A percentile compares a stretch with the other conserved stretches of the same genome.
These are phyloP conservation scores for Andrena fulva DNA, from an alignment of 2,888 invertebrate genomes.

Conservation along the genomic window DNA sequence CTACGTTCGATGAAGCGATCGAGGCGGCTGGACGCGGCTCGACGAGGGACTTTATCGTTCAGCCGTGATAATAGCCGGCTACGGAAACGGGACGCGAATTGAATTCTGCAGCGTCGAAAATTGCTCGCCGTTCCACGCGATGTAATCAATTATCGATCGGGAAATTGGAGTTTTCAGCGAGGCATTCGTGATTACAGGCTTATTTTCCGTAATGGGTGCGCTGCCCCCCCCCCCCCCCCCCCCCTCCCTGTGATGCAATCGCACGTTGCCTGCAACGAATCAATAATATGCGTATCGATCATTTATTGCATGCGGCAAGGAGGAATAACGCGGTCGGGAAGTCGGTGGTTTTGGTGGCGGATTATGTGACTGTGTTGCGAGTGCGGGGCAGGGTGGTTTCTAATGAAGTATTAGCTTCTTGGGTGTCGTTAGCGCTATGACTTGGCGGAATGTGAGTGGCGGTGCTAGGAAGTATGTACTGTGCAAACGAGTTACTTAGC, in stretches of 20 bases:
- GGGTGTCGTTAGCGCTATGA: too few relatives aligned
- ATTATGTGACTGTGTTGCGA: too few relatives aligned
- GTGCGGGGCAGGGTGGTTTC: too few relatives aligned
- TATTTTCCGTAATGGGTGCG: conserved; percentile 21
- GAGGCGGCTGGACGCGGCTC: conserved; percentile 15
- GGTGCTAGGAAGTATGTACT: too few relatives aligned
- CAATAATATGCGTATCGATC: conserved; percentile 71
- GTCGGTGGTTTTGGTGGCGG: neutral
- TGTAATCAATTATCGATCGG: conserved; percentile 71
- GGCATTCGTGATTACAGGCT: conserved; percentile 52
- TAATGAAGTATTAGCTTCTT: too few relatives aligned
- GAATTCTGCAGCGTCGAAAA: conserved; percentile 4
- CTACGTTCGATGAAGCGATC: conserved; percentile 41
- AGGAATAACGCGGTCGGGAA: neutral
- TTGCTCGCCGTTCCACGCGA: conserved; percentile 22
- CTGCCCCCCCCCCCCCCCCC: neutral
- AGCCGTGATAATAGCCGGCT: conserved; percentile 47
- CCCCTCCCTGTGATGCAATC: neutral
- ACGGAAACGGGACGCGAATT: conserved; percentile 10
- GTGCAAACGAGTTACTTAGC: too few relatives aligned
- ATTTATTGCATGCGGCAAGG: conserved; percentile 49
- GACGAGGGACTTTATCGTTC: conserved; percentile 44
- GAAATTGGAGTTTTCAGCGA: conserved; percentile 68
- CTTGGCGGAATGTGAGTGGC: too few relatives aligned
- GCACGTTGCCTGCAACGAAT: conserved; percentile 49